Evolutionary conservation across 2,113 vertebrate genomes (phyloP).

Genomic region (Nothocercus nigrocapillus): DNA sequence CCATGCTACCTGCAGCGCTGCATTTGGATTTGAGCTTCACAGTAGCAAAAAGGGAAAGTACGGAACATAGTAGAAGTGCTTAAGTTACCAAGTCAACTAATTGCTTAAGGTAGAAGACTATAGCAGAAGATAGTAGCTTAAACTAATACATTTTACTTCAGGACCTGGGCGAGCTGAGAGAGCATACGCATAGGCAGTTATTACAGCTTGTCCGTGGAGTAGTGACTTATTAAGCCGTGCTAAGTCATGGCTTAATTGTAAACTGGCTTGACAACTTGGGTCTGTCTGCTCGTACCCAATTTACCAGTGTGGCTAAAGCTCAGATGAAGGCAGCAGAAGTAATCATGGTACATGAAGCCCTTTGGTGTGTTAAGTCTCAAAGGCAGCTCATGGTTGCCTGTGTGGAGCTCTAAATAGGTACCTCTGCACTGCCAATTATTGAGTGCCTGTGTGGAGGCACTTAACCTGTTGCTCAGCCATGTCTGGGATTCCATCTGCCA

Average conservation of each 20-base stretch:
- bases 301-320: slow-evolving; percentile 32
- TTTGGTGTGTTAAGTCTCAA: neutral
- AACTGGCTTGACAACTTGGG: slow-evolving; percentile 66
- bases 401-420: neutral
- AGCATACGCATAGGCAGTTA: slow-evolving; percentile 11
- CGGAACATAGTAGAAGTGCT: neutral
- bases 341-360: neutral
- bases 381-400: slow-evolving; percentile 30
- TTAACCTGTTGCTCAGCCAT: slow-evolving; percentile 33
- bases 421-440: slow-evolving; percentile 31
- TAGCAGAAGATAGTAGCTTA: neutral
- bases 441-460: neutral
- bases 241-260: slow-evolving; percentile 63
- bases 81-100: neutral
- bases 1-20: neutral
- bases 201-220: slow-evolving; percentile 2
- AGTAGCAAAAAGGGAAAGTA: neutral
- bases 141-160: neutral
- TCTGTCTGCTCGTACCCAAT: slow-evolving; percentile 37
- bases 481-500: neutral
- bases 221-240: slow-evolving; percentile 53
- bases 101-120: neutral
- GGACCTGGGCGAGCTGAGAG: slow-evolving; percentile 2
- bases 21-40: neutral
- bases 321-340: slow-evolving; percentile 35